A percentile compares a stretch with the other conserved stretches of the same genome.
phyloP scores from a whole-genome alignment of 30 jellyfish, hydroid and myxozoan species.

The Cassiopea andromeda region DNA sequence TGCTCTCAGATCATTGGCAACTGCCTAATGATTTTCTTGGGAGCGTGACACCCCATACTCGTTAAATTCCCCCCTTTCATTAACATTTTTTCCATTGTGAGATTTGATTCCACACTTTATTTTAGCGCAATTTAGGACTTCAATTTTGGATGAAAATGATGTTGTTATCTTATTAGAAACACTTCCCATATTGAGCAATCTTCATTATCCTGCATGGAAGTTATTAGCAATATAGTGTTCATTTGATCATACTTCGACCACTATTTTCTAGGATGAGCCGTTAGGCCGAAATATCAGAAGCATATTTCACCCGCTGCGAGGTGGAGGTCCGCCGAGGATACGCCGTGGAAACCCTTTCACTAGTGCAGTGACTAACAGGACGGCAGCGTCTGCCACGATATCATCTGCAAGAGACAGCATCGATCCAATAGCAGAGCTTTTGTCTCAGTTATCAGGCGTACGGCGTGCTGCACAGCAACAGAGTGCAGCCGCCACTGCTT shows the following conservation, averaged over 20 bases:
- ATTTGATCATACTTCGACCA: neutral
- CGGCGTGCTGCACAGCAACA: slow-evolving; percentile 99
- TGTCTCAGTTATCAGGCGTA: slow-evolving; percentile 97
- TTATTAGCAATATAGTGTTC: neutral
- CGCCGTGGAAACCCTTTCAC: slow-evolving; percentile 84
- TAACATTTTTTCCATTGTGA: too few species aligned
- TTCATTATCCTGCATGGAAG: too few species aligned
- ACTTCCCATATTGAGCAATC: too few species aligned
- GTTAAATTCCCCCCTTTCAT: too few species aligned
- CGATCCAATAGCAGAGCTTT: slow-evolving; percentile 97
- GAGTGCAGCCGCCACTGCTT: slow-evolving; percentile 91
- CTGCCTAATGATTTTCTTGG: too few species aligned
- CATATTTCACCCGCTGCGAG: slow-evolving; percentile 91
- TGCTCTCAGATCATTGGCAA: too few species aligned
- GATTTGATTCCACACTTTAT: too few species aligned
- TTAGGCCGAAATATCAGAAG: slow-evolving; percentile 91
- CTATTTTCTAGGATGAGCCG: slow-evolving; percentile 85
- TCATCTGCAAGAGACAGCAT: slow-evolving; percentile 94
- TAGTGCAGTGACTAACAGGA: slow-evolving; percentile 63
- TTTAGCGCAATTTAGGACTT: too few species aligned
- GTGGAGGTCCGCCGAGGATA: slow-evolving; percentile 90
- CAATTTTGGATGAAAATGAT: too few species aligned
- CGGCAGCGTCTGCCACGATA: slow-evolving; percentile 77
- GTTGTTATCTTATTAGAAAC: too few species aligned
- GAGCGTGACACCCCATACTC: too few species aligned